These are phyloP conservation scores for Pyxicephalus adspersus DNA, from an alignment of 2,113 vertebrate species.

Conservation along the genomic window DNA sequence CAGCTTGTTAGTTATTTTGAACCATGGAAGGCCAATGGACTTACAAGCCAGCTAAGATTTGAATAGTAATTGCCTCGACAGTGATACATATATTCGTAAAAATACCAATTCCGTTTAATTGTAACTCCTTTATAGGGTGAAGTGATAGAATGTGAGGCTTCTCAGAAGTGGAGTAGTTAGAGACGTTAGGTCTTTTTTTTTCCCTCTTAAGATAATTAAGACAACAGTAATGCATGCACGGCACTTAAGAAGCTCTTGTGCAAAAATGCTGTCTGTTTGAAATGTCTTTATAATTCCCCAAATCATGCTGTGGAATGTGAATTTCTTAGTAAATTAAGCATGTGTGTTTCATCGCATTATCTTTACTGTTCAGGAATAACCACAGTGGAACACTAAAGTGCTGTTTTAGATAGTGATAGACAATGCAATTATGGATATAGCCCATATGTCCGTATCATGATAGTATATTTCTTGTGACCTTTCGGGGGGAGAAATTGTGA, in stretches of 20 bases:
- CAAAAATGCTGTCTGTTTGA: slow-evolving; percentile 48
- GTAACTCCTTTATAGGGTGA: slow-evolving; percentile 3
- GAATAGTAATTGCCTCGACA: not conserved
- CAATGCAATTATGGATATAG: not conserved
- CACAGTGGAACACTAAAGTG: slow-evolving; percentile 30
- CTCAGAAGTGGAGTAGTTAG: slow-evolving; percentile 27
- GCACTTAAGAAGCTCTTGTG: slow-evolving; percentile 53
- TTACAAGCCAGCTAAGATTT: not conserved
- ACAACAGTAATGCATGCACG: slow-evolving; percentile 25
- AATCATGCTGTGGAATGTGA: slow-evolving; percentile 38
- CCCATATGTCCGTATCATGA: too few relatives aligned
- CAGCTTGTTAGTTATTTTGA: too few relatives aligned
- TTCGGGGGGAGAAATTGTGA: too few relatives aligned
- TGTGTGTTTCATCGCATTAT: slow-evolving; percentile 37
- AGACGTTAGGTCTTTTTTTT: slow-evolving; percentile 12
- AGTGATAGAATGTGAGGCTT: not conserved
- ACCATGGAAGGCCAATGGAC: too few relatives aligned
- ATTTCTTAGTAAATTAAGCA: slow-evolving; percentile 51
- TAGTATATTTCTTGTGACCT: too few relatives aligned
- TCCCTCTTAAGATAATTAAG: slow-evolving; percentile 47
- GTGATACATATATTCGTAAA: not conserved
- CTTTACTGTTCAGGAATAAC: slow-evolving; percentile 44
- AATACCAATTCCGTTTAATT: not conserved
- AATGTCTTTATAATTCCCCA: slow-evolving; percentile 51
- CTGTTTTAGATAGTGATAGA: not conserved